Percentiles rank a stretch among this genome's conserved stretches.
Evolutionary conservation across 1,140 invertebrate genomes (phyloP).

Genomic region (Neotoxoptera formosana): DNA sequence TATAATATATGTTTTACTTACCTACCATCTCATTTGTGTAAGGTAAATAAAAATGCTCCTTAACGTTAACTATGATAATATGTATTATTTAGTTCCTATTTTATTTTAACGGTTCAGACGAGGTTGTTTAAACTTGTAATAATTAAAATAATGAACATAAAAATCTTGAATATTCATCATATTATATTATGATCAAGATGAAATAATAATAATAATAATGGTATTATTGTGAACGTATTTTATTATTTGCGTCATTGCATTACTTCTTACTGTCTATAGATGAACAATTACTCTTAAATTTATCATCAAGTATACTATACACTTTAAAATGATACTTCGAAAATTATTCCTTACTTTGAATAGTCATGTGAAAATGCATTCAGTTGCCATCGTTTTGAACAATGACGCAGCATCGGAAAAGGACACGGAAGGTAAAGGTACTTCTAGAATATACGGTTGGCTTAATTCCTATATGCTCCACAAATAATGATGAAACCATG

Average conservation of each 20-base stretch:
- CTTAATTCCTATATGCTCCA: neutral
- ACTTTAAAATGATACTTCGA: neutral
- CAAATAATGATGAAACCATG: neutral
- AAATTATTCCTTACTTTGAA: neutral
- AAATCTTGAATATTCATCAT: neutral
- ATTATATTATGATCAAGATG: neutral
- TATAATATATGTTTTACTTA: neutral
- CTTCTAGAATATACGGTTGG: slow-evolving; percentile 12
- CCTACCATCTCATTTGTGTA: neutral
- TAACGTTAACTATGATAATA: neutral
- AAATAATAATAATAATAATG: slow-evolving; percentile 3
- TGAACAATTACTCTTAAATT: slow-evolving; percentile 21
- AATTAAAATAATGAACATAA: neutral
- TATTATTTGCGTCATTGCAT: neutral
- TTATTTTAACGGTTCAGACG: neutral
- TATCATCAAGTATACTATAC: neutral
- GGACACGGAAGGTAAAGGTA: neutral
- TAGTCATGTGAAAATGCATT: neutral
- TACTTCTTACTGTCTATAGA: neutral
- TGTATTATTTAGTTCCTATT: neutral
- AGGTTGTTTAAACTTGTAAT: neutral
- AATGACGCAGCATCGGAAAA: neutral
- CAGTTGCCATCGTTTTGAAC: neutral
- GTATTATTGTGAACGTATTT: neutral
- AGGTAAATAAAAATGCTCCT: neutral